Base-by-base conservation (phyloP, 2,113 vertebrate species). In the Dermatemys mawii region DNA sequence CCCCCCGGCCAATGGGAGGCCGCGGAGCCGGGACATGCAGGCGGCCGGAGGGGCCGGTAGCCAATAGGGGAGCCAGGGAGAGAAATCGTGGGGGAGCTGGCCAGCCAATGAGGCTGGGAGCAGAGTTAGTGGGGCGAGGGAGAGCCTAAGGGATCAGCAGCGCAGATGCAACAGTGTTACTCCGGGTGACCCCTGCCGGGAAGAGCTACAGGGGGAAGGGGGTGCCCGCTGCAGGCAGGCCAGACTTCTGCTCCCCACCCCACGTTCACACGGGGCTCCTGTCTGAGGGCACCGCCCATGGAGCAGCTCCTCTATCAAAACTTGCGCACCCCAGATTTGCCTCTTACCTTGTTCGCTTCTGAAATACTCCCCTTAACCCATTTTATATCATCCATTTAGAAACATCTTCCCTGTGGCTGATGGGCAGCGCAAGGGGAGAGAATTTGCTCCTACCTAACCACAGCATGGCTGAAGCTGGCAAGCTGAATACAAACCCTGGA, bases 1-100 rank as follows among this genome's bases (percentile, higher is more conserved):
- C 92, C 70, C 70, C 41, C 50, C 46, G 44, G 60, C 98, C 98
- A 98, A 98, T 98, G 93, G 92, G 96, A 81, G 54, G 75, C n/a
- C 1, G 21, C 41, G 22, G 76, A 93, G 91, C 0, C 82, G 83
- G 90, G 90, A 92, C 86, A 75, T 50, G 70, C 10, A 49, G 50
- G 54, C 57, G 38, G 48, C 84, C 81, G 55, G 86, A 86, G 57
- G 78, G 8, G 78, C 6, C 14, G 4, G 48, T 85, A 92, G 89
- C 97, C 97, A 96, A 96, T 96, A 90, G 80, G 81, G 90, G 46
- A 78, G 86, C 4, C 81, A 82, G 73, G 83, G 73, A 81, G 91
- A 84, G 76, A 14, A 80, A n/a, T n/a, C 78, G 54, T 57, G 86
- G 53, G 60, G 46, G 13, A 19, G 35, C 38, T 46, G 75, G 46